Evolutionary conservation across 2,113 vertebrate genomes (phyloP).

Genomic region (Toxostoma redivivum): DNA sequence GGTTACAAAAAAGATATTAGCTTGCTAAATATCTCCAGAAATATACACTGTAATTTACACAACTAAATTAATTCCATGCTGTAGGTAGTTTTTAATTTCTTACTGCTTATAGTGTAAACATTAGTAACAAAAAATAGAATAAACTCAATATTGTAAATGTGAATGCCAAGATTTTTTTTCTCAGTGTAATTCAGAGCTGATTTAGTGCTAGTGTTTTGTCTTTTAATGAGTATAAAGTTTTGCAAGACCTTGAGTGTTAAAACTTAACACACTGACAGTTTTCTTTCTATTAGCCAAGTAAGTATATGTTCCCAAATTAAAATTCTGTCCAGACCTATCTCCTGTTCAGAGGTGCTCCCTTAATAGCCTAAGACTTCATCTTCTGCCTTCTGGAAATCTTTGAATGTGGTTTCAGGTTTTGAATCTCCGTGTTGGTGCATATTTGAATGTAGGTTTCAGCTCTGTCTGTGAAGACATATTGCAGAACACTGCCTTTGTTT

Average conservation of each 20-base stretch:
- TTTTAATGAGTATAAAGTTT: not conserved
- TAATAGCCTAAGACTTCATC: not conserved
- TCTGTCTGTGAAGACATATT: not conserved
- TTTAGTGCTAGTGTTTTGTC: not conserved
- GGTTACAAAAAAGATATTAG: not conserved
- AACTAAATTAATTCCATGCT: not conserved
- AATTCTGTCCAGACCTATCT: not conserved
- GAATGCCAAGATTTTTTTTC: not conserved
- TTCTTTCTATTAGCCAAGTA: not conserved
- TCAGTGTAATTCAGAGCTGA: not conserved
- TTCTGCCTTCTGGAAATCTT: not conserved
- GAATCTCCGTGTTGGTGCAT: not conserved
- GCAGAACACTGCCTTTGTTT: not conserved
- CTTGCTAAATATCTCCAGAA: not conserved
- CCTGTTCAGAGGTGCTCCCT: not conserved
- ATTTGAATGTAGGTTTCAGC: not conserved
- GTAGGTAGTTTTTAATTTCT: not conserved
- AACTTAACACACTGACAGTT: not conserved
- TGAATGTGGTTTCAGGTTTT: not conserved
- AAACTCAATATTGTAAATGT: not conserved
- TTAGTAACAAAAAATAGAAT: not conserved
- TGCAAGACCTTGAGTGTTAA: not conserved
- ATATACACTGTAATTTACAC: not conserved
- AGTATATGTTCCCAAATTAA: not conserved
- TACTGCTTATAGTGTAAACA: not conserved